A percentile compares a stretch with the other conserved stretches of the same genome.
These are phyloP conservation scores for Endomychus coccineus DNA, from an alignment of 2,888 invertebrate genomes.

Conservation along the genomic window DNA sequence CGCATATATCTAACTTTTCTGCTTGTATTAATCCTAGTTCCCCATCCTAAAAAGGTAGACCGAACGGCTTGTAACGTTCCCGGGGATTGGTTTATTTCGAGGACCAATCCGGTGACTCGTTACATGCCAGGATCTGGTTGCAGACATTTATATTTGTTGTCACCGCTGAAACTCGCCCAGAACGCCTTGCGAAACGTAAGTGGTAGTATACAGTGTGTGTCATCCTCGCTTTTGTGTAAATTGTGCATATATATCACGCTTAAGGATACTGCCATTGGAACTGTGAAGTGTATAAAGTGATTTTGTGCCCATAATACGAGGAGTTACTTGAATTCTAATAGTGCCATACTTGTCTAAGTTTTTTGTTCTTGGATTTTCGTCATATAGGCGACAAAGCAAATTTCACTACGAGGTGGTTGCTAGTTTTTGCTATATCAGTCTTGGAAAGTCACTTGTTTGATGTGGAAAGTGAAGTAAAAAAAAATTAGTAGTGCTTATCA, in stretches of 20 bases:
- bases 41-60: conserved; percentile 61
- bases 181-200: conserved; percentile 98
- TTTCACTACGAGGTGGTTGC: no score
- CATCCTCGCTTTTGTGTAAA: conserved; percentile 8
- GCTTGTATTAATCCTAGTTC: conserved; percentile 12
- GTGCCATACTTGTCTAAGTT: no score
- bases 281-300: conserved; percentile 16
- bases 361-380: no score
- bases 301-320: no score
- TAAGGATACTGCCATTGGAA: no score
- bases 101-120: conserved; percentile 45
- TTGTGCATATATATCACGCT: conserved; percentile 11
- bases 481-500: no score
- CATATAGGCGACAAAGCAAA: no score
- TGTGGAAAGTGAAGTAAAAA: no score
- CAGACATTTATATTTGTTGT: conserved; percentile 71
- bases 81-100: conserved; percentile 42
- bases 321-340: no score
- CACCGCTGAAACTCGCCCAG: conserved; percentile 73
- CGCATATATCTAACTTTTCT: no score
- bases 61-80: conserved; percentile 45
- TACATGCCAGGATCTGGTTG: conserved; percentile 65
- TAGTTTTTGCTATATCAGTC: no score
- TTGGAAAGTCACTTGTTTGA: no score
- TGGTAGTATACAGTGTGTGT: conserved; percentile 41